A percentile compares a stretch with the other conserved stretches of the same genome.
These are phyloP conservation scores for Eubucco bourcierii DNA, from an alignment of 2,113 vertebrate genomes.

Conservation along the genomic window DNA sequence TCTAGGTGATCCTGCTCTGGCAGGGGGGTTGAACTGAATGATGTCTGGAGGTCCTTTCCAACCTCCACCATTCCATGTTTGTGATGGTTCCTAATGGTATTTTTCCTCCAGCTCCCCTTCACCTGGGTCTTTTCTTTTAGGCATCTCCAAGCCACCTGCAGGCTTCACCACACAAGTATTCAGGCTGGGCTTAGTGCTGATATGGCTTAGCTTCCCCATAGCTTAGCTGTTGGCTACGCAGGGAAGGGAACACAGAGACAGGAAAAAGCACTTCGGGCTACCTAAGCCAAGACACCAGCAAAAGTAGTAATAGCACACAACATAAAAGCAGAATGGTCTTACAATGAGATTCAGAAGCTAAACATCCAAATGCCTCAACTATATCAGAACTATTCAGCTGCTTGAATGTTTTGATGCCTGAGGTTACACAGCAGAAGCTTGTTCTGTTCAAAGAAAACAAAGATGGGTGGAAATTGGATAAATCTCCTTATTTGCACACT, in stretches of 20 bases:
- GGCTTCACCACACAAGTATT: background rate
- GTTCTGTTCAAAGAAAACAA: background rate
- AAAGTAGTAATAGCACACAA: background rate
- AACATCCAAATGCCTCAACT: background rate
- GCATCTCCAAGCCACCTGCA: background rate
- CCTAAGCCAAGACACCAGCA: fast-evolving
- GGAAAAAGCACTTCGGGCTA: background rate
- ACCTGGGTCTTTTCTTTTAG: background rate
- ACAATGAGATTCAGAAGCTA: fast-evolving
- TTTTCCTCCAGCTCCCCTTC: background rate
- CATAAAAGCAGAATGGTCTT: background rate
- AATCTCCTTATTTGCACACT: background rate
- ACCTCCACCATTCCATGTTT: background rate
- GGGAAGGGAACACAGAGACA: background rate
- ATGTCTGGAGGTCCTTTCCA: too few species aligned
- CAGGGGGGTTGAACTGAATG: too few species aligned
- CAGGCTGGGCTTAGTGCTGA: background rate
- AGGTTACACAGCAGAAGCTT: background rate
- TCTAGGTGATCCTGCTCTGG: too few species aligned
- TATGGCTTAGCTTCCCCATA: background rate
- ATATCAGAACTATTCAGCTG: background rate
- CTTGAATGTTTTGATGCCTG: background rate
- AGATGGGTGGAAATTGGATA: background rate
- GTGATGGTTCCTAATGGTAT: background rate
- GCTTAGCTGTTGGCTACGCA: background rate